These are phyloP conservation scores for Pardalotus punctatus DNA, from an alignment of 2,113 vertebrate genomes.

Conservation along the genomic window DNA sequence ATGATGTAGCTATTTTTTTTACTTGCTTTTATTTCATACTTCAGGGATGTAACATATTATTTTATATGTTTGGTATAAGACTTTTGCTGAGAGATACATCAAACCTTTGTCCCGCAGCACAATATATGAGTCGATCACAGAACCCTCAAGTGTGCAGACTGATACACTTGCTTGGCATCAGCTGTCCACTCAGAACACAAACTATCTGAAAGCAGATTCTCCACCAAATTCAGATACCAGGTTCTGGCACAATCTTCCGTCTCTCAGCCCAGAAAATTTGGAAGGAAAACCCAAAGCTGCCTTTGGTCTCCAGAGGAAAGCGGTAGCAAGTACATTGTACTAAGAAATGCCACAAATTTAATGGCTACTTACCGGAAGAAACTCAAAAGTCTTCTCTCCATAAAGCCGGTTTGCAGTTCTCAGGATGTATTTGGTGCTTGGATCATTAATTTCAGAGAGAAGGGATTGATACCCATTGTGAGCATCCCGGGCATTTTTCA, in stretches of 20 bases:
- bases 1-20: background rate
- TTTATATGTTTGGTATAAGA: too few species aligned
- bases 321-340: accelerated
- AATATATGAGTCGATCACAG: background rate
- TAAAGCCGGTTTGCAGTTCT: constrained; percentile 88
- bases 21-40: too few species aligned
- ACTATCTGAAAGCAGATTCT: background rate
- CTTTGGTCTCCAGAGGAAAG: background rate
- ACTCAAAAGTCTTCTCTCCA: constrained; percentile 82
- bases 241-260: background rate
- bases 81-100: too few species aligned
- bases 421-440: constrained; percentile 77
- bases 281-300: background rate
- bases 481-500: constrained; percentile 16
- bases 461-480: constrained; percentile 78
- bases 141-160: background rate
- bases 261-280: accelerated
- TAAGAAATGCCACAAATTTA: accelerated
- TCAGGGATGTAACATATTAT: accelerated
- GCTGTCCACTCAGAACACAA: background rate
- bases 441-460: constrained; percentile 78
- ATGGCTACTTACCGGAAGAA: constrained; percentile 78
- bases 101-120: background rate
- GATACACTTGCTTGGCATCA: background rate
- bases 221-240: background rate